phyloP scores from a whole-genome alignment of 2,113 vertebrate species.

The Phylloscopus trochilus region DNA sequence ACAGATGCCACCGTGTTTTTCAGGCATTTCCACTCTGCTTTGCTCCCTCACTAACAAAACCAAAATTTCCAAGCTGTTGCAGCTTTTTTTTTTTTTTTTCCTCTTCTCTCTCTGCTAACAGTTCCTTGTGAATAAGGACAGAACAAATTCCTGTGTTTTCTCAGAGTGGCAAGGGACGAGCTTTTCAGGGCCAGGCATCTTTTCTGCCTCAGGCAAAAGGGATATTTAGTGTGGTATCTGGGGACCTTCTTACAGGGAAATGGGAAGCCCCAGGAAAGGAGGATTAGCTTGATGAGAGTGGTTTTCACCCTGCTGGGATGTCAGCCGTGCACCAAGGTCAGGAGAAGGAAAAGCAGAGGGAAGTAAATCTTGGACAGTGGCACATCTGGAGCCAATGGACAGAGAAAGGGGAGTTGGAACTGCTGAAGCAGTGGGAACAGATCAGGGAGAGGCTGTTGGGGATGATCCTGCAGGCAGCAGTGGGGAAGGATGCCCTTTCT shows the following conservation, averaged over 20 bases:
- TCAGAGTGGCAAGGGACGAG: neutral
- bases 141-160: neutral
- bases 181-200: neutral
- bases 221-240: neutral
- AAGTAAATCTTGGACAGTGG: neutral
- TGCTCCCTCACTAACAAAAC: neutral
- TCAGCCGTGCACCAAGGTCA: neutral
- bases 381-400: neutral
- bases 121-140: neutral
- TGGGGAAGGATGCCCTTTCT: neutral
- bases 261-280: conserved; percentile 18
- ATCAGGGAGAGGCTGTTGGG: neutral
- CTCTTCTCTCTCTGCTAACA: neutral
- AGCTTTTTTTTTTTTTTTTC: neutral
- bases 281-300: neutral
- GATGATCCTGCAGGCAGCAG: neutral
- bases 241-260: neutral
- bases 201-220: neutral
- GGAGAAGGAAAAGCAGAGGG: conserved; percentile 1
- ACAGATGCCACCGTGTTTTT: neutral
- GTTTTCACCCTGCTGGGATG: neutral
- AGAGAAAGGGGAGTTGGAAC: neutral
- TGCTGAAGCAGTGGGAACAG: neutral
- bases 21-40: neutral
- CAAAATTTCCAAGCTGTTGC: neutral